These are phyloP conservation scores for Grammomys dolichurus DNA, from an alignment of 2,113 vertebrate genomes.

Conservation along the genomic window DNA sequence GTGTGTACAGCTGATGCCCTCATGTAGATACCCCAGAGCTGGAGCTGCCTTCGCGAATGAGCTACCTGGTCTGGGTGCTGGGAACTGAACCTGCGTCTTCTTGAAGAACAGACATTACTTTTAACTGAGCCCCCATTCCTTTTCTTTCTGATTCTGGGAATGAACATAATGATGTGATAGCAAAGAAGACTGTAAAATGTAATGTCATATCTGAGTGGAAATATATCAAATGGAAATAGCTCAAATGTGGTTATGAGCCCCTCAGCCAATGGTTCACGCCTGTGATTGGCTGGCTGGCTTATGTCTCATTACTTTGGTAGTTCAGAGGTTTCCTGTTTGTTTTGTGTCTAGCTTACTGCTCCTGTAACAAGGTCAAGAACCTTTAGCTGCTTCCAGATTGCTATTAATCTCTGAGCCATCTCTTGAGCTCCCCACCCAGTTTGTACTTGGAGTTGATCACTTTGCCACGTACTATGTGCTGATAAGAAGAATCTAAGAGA, in stretches of 20 bases:
- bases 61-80: not conserved
- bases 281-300: not conserved
- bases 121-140: not conserved
- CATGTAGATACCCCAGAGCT: not conserved
- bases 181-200: not conserved
- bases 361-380: conserved; percentile 98
- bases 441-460: not conserved
- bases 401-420: not conserved
- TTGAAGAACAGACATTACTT: not conserved
- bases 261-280: not conserved
- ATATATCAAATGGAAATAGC: not conserved
- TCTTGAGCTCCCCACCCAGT: not conserved
- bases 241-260: not conserved
- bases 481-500: conserved; percentile 36
- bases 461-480: not conserved
- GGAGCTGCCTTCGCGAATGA: not conserved
- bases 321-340: conserved; percentile 13
- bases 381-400: conserved; percentile 98
- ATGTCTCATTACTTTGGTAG: not conserved
- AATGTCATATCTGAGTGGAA: not conserved
- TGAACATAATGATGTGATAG: not conserved
- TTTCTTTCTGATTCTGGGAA: not conserved
- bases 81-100: not conserved
- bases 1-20: not conserved
- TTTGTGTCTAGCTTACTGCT: conserved; percentile 93